Base-by-base conservation (phyloP, 2,797 vertebrate species). In the Arremon aurantiirostris region DNA sequence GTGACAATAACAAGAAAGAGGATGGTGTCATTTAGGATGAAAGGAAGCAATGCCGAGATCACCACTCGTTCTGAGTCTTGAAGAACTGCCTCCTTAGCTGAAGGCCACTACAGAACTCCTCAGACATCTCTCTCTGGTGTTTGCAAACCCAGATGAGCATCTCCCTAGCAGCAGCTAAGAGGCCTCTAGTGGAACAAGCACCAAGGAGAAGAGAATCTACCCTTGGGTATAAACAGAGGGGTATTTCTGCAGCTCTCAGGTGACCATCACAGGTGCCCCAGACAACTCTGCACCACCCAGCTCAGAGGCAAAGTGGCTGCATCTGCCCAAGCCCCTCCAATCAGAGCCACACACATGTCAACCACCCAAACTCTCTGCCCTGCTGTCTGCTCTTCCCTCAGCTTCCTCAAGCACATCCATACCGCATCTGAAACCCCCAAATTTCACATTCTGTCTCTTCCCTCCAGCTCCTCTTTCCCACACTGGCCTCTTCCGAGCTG, bases 401-500 rank as follows among this genome's bases (percentile, higher is more conserved):
- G 0, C 11, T 55, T 60, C 64, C 71, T 64, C 61, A 46, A 50
- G 22, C 16, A 9, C 19, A 27, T 9, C 34, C 66, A 65, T 12
- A 18, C 1, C 0, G 0, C 6, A 3, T 55, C 16, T 4, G 0
- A 85, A 79, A 77, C 3, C 24, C 20, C 59, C 20, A 5, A 5
- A 60, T 22, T 41, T 23, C 60, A 35, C 39, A 8, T 21, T 76
- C 39, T 47, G 4, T 11, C 23, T 34, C 42, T n/a, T 70, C 28
- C 18, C 17, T 70, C 35, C 28, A 24, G 18, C 16, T 85, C 41
- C 27, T 42, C 44, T 30, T 50, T 70, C 66, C 42, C 2, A 3
- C 0, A 0, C 6, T 5, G 1, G 0, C 9, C 8, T 56, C 32
- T 42, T 55, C 49, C 0, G 1, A 53, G n/a, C 0, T 37, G 41